These are phyloP conservation scores for Oxygymnocypris stewartii DNA, from an alignment of 2,113 vertebrate species.

Conservation along the genomic window DNA sequence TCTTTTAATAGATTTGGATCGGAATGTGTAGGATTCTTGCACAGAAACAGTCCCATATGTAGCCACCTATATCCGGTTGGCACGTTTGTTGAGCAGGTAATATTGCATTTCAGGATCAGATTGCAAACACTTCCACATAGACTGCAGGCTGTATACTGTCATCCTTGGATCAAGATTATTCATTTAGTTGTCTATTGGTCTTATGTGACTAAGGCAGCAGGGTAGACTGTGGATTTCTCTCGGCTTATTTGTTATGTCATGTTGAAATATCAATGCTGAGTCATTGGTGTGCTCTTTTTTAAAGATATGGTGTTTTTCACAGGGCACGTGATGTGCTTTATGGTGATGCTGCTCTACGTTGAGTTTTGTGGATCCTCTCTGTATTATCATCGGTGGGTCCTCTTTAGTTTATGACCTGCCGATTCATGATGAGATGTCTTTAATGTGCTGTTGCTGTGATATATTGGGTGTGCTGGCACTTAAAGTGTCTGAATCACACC, in stretches of 20 bases:
- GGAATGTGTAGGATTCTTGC: neutral
- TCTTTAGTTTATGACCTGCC: neutral
- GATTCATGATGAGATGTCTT: neutral
- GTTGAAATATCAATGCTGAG: neutral
- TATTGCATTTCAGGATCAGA: slow-evolving; percentile 5
- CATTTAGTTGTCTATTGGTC: slow-evolving; percentile 8
- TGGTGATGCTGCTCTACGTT: neutral
- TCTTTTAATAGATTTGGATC: neutral
- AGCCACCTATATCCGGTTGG: neutral
- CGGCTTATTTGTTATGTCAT: neutral
- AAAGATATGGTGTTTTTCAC: neutral
- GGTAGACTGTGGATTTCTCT: neutral
- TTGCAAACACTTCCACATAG: neutral
- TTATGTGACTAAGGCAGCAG: neutral
- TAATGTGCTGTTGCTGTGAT: slow-evolving; percentile 7
- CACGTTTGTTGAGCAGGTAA: neutral
- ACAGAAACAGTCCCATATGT: neutral
- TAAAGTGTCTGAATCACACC: slow-evolving; percentile 8
- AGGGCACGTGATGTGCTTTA: neutral
- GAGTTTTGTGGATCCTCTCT: neutral
- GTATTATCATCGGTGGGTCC: neutral
- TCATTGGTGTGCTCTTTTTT: neutral
- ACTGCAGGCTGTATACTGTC: neutral
- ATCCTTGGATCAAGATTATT: too few relatives aligned
- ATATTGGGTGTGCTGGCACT: slow-evolving; percentile 5